phyloP scores from a whole-genome alignment of 2,113 vertebrate species.

The Chloropsis hardwickii region DNA sequence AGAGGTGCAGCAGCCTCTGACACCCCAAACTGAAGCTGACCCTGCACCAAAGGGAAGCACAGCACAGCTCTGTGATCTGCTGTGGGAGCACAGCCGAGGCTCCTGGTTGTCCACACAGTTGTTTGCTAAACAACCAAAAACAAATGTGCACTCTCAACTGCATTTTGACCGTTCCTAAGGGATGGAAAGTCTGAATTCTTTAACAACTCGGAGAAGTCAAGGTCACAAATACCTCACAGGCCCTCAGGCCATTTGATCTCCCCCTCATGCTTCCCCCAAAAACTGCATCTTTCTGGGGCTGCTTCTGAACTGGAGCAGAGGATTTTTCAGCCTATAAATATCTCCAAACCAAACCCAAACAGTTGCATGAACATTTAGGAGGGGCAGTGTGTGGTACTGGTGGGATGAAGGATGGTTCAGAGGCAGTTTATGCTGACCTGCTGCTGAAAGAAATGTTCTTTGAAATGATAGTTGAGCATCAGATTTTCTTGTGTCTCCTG shows the following conservation, averaged over 20 bases:
- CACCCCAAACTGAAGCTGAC: not conserved
- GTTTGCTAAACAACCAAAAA: not conserved
- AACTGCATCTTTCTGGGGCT: not conserved
- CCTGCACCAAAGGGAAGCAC: not conserved
- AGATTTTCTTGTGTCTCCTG: not conserved
- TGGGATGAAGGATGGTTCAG: not conserved
- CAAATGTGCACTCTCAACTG: not conserved
- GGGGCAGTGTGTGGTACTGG: not conserved
- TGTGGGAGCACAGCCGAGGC: not conserved
- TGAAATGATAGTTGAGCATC: not conserved
- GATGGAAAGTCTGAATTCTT: not conserved
- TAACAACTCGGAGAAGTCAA: not conserved
- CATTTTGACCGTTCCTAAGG: not conserved
- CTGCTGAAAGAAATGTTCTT: not conserved
- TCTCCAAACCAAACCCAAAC: not conserved
- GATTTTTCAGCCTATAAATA: not conserved
- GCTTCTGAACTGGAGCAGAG: not conserved
- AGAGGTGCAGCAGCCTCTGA: not conserved
- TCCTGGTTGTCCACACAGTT: not conserved
- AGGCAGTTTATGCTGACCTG: not conserved
- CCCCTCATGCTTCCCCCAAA: not conserved
- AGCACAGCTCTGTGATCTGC: accelerated
- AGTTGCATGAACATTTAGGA: not conserved
- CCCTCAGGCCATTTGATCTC: not conserved
- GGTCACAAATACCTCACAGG: not conserved